These are phyloP conservation scores for Coracopsis vasa DNA, from an alignment of 2,113 vertebrate genomes.

Conservation along the genomic window DNA sequence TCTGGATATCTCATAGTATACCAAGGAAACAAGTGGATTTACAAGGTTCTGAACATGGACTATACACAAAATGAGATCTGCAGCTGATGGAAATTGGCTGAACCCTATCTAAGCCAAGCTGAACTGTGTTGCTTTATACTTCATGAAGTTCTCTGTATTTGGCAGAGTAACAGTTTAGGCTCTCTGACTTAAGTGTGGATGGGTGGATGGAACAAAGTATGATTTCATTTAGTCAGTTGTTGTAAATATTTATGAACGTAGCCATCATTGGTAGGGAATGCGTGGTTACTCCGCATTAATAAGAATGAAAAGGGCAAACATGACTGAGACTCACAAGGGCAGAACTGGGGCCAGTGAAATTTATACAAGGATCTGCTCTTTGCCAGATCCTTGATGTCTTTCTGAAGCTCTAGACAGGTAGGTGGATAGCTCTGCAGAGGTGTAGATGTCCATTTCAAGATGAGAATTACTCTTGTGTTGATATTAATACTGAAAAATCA, in stretches of 20 bases:
- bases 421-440: not conserved
- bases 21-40: not conserved
- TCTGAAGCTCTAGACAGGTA: not conserved
- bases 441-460: not conserved
- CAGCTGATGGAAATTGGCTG: not conserved
- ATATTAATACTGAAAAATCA: not conserved
- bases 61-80: not conserved
- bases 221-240: conserved; percentile 57
- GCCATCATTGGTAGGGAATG: conserved; percentile 47
- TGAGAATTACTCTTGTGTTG: not conserved
- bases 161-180: conserved; percentile 4
- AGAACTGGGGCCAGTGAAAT: not conserved
- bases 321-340: not conserved
- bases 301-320: conserved; percentile 5
- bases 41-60: not conserved
- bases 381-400: not conserved
- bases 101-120: not conserved
- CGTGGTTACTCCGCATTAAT: not conserved
- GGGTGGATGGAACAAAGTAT: conserved; percentile 50
- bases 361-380: not conserved
- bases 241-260: conserved; percentile 73
- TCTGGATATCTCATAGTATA: not conserved
- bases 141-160: not conserved
- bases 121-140: not conserved
- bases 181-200: conserved; percentile 10